Percentiles rank a stretch among this genome's conserved stretches.
Evolutionary conservation across 2,797 vertebrate species (phyloP).

Genomic region (Eulemur albifrons): DNA sequence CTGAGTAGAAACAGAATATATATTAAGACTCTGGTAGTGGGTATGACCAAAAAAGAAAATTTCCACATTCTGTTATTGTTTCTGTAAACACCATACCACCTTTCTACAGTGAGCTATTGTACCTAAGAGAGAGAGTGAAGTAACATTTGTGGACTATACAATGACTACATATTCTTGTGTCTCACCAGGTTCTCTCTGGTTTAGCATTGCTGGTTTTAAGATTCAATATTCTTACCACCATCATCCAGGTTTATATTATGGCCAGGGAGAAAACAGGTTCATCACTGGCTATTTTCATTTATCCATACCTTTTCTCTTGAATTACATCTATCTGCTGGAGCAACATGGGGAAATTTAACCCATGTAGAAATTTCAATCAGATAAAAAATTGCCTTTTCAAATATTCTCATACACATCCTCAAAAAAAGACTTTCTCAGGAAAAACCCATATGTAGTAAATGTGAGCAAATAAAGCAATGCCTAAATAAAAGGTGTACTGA

Average conservation of each 20-base stretch:
- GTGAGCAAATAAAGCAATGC: slow-evolving; percentile 14
- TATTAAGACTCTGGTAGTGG: neutral
- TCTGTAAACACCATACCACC: neutral
- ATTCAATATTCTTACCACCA: neutral
- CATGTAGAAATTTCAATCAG: slow-evolving; percentile 8
- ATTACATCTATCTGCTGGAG: neutral
- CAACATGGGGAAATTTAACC: slow-evolving; percentile 22
- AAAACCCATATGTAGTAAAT: neutral
- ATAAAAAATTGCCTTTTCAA: slow-evolving; percentile 31
- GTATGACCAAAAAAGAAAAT: neutral
- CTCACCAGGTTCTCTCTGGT: slow-evolving; percentile 18
- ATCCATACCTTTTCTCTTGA: neutral
- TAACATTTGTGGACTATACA: neutral
- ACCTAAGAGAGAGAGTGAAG: slow-evolving; percentile 15
- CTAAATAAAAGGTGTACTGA: slow-evolving; percentile 7
- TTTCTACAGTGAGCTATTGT: neutral
- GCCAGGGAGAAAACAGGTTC: neutral
- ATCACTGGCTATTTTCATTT: neutral
- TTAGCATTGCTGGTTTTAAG: slow-evolving; percentile 38
- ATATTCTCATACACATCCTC: neutral
- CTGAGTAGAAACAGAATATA: neutral
- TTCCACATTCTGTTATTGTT: neutral
- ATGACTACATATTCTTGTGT: neutral
- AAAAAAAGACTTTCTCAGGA: neutral
- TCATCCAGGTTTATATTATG: neutral